Base-by-base conservation (phyloP, 1,140 invertebrate species). In the Camponotus pennsylvanicus region DNA sequence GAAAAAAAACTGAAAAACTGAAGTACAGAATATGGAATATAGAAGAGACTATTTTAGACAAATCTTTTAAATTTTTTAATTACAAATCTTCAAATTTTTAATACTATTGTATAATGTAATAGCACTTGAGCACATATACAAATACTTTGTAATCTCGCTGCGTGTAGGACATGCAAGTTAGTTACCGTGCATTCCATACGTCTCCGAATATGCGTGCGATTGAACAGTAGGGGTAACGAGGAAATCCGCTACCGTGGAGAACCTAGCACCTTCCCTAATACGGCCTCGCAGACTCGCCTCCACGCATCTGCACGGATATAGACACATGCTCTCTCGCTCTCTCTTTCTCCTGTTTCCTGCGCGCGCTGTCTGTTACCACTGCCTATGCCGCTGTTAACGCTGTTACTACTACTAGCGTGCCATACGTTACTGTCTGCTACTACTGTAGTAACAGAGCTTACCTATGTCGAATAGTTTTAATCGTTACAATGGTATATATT, bases 211-310 rank as follows among this genome's bases (percentile, higher is more conserved):
- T 86, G 42, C 45, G 57, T 57, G 37, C 27, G 82, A 76, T 70
- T 69, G 40, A 89, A 87, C 73, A 86, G 89, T 91, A 88, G 79
- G 88, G 84, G 88, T 87, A 92, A 88, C 88, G 40, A 32, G 88
- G 90, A 87, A 90, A 86, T 6, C 87, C 86, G 89, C 88, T 86
- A 85, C 83, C 79, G 89, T 91, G 86, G 88, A 89, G 88, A 86
- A 92, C 89, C 90, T 90, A 88, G 91, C 88, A 32, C 92, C 92
- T 94, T 94, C 89, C 94, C 94, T 94, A 95, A 95, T 94, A 95
- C 94, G 94, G 94, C 87, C 89, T 93, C 93, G 89, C 89, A 84
- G 83, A 87, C 87, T 85, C 77, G 86, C 86, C 66, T 85, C 91
- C 90, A 91, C 91, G 91, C 92, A 91, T 91, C 89, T 85, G 93